Evolutionary conservation across 1,140 invertebrate species (phyloP), one percentile per base, ranked within the genome.

Genomic region (Drosophila novamexicana): DNA sequence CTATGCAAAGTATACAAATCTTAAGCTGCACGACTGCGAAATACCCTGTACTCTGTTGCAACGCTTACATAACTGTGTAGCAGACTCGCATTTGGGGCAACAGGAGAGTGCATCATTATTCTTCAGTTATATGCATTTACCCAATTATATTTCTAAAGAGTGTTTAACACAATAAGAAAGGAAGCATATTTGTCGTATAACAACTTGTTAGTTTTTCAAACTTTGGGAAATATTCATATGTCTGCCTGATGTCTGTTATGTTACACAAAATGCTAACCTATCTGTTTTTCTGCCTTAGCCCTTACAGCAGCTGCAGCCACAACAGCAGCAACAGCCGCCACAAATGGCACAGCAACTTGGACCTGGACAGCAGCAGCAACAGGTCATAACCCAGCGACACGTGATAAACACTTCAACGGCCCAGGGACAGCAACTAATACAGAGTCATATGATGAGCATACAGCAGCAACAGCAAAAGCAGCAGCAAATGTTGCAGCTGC

Each of bases 401-500:
- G 82, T 92, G 0, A 92, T 92, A 7, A 92, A 92, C 50, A 92
- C 91, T 4, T 91, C 91, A 1, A 91, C 91, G 4, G 79, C 83
- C 1, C 91, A 92, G 47, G 91, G 91, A 2, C 91, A 92, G 7
- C 91, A 92, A 59, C 90, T 92, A 29, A 92, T 92, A 14, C 91
- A 92, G 61, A 90, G 80, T 50, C 91, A 92, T 64, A 90, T 92
- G 88, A 74, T 90, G 70, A 91, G 75, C 68, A 80, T 91, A 52
- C 91, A 89, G 14, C 91, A 92, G 36, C 72, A 75, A 29, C 64
- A 77, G 22, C 76, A 82, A 22, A 90, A 91, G 40, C 91, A 92
- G 40, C 86, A 85, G 32, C 71, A 91, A 68, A 79, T 90, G 62
- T 65, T 92, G 67, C 84, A 91, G 22, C 47, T 88, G 18, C 85